Conservation (phyloP, 2,113 vertebrate genomes). For the Capra hircus region DNA sequence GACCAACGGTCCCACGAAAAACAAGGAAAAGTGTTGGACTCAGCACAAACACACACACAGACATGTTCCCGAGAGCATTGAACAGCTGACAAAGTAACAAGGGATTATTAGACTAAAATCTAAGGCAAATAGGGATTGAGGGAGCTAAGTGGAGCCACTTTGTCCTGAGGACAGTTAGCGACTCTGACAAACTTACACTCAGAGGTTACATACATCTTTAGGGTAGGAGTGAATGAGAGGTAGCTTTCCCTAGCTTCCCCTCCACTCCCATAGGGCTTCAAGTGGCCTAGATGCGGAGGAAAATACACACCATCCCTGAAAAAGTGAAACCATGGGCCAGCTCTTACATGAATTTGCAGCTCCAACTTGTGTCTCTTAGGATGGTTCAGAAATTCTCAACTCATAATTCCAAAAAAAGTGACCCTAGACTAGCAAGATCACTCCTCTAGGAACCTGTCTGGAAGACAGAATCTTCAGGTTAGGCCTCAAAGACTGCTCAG, state of each 20-base stretch:
- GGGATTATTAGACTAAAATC: not conserved
- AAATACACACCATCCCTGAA: not conserved
- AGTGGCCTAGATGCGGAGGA: not conserved
- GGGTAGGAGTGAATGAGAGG: not conserved
- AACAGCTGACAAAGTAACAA: not conserved
- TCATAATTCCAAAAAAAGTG: not conserved
- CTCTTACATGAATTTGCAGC: not conserved
- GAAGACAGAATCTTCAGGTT: not conserved
- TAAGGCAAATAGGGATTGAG: not conserved
- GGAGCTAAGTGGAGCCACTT: not conserved
- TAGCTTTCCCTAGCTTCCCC: not conserved
- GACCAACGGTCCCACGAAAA: not conserved
- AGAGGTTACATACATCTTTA: not conserved
- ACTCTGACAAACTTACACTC: not conserved
- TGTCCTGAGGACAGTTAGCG: not conserved
- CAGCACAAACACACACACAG: not conserved
- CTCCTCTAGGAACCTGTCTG: not conserved
- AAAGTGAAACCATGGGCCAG: not conserved
- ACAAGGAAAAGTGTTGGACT: not conserved
- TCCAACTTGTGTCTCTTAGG: not conserved
- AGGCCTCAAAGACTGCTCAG: not conserved
- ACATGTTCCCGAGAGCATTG: not conserved
- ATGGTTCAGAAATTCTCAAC: not conserved
- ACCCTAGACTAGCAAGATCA: rapidly evolving
- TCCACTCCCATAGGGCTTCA: not conserved